A percentile compares a stretch with the other conserved stretches of the same genome.
These are phyloP conservation scores for Mixornis gularis DNA, from an alignment of 2,113 vertebrate species.

Conservation along the genomic window DNA sequence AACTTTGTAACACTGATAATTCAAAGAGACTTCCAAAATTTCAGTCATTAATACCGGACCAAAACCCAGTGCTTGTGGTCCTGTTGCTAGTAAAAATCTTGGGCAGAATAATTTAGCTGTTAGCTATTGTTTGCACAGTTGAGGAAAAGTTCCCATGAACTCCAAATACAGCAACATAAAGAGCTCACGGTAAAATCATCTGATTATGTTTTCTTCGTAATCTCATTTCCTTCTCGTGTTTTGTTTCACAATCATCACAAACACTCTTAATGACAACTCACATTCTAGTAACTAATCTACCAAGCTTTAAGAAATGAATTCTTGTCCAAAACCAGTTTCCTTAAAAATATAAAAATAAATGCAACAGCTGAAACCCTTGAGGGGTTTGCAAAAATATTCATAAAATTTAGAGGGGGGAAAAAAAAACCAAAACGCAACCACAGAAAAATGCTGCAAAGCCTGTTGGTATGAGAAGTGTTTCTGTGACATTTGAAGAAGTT, in stretches of 20 bases:
- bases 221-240: neutral
- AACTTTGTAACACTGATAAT: neutral
- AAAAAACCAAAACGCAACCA: neutral
- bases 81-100: neutral
- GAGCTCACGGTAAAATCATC: neutral
- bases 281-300: neutral
- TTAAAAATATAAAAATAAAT: neutral
- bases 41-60: neutral
- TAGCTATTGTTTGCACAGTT: neutral
- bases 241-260: neutral
- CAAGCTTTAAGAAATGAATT: neutral
- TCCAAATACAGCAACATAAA: neutral
- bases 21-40: neutral
- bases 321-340: neutral
- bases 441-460: neutral
- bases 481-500: conserved; percentile 22
- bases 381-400: neutral
- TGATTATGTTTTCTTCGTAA: neutral
- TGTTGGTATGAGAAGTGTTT: neutral
- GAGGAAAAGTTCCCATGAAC: neutral
- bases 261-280: neutral
- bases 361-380: neutral
- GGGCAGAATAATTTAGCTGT: neutral
- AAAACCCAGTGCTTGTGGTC: neutral
- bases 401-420: neutral